Evolutionary conservation across 2,888 invertebrate species (phyloP).

Genomic region (Drosophila tripunctata): DNA sequence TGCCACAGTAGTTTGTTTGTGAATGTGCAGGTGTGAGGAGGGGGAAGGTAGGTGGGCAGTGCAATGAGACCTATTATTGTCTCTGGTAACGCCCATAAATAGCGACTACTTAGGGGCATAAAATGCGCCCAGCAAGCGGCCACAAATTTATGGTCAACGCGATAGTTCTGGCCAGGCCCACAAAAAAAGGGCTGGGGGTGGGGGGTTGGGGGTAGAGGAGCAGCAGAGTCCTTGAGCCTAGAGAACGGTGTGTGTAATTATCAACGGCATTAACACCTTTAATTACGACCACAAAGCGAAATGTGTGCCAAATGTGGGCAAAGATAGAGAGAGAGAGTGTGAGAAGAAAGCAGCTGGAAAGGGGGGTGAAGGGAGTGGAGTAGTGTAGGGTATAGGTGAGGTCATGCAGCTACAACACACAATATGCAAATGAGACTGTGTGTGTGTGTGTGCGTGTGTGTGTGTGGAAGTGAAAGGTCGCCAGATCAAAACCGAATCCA

Average conservation of each 20-base stretch:
- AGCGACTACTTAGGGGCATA: conserved; percentile 65
- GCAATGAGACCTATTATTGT: conserved; percentile 30
- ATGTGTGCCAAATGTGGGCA: conserved; percentile 63
- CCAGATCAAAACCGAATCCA: conserved; percentile 23
- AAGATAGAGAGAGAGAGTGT: background rate
- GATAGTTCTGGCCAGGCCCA: conserved; percentile 42
- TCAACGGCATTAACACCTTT: conserved; percentile 78
- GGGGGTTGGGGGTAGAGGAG: background rate
- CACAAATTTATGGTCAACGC: conserved; percentile 63
- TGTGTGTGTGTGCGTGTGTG: background rate
- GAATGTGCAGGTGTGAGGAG: background rate
- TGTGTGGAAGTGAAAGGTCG: conserved; percentile 15
- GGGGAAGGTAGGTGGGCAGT: background rate
- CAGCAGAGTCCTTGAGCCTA: conserved; percentile 16
- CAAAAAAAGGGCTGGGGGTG: background rate
- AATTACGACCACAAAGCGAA: conserved; percentile 64
- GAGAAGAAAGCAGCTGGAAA: background rate
- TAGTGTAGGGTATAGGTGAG: background rate
- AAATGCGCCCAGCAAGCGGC: conserved; percentile 54
- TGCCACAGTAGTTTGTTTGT: background rate
- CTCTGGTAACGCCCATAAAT: conserved; percentile 35
- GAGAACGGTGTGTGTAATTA: conserved; percentile 61
- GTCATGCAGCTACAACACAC: conserved; percentile 26
- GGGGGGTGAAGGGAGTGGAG: conserved; percentile 4
- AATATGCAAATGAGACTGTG: conserved; percentile 59